phyloP scores from a whole-genome alignment of 2,113 vertebrate genomes.

The Melierax canorus region DNA sequence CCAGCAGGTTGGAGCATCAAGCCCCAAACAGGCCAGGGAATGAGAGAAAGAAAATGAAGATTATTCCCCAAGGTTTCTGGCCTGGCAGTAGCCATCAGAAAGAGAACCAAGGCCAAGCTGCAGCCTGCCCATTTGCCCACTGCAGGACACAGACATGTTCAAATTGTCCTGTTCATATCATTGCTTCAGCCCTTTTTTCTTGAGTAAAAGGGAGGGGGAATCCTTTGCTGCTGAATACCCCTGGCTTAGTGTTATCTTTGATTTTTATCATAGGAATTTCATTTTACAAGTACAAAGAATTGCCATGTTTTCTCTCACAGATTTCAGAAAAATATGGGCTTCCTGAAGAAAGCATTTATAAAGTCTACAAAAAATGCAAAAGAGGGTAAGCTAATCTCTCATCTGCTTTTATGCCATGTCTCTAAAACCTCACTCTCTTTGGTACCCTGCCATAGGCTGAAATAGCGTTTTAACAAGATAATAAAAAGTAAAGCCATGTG shows the following conservation, averaged over 20 bases:
- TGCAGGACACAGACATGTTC: not conserved
- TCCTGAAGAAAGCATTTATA: conserved; percentile 90
- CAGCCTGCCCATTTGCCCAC: not conserved
- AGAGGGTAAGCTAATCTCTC: conserved; percentile 85
- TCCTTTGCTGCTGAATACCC: not conserved
- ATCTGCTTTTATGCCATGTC: not conserved
- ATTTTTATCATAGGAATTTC: not conserved
- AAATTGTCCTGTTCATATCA: not conserved
- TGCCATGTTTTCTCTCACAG: conserved; percentile 67
- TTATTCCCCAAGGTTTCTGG: not conserved
- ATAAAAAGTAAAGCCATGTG: conserved; percentile 34
- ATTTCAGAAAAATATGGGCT: conserved; percentile 98
- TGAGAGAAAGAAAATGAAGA: not conserved
- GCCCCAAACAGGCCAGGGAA: not conserved
- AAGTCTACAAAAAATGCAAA: conserved; percentile 99
- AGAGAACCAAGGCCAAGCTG: not conserved
- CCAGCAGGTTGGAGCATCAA: not conserved
- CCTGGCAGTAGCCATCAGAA: not conserved
- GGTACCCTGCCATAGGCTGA: not conserved
- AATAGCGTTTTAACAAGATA: conserved; percentile 22
- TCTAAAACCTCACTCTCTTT: not conserved
- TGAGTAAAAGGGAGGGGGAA: not conserved
- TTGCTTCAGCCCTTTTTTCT: not conserved
- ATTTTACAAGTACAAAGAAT: not conserved
- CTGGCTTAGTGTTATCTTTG: not conserved